A percentile compares a stretch with the other conserved stretches of the same genome.
Conservation (phyloP, 2,888 invertebrate species). For the Onchidella celtica region DNA sequence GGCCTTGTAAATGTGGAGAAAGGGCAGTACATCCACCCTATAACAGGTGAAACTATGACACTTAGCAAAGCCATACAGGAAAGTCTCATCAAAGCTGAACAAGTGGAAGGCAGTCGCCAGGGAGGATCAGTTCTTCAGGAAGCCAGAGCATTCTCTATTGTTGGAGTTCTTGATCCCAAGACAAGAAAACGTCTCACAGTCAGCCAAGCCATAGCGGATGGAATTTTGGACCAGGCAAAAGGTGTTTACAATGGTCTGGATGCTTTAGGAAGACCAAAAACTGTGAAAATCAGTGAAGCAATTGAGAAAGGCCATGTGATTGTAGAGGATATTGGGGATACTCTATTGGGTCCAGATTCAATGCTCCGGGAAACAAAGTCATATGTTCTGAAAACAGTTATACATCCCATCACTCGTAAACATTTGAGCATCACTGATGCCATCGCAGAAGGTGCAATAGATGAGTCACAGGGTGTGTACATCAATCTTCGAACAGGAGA, state of each 20-base stretch:
- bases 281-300: conserved; percentile 90
- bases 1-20: conserved; percentile 91
- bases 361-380: conserved; percentile 79
- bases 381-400: conserved; percentile 82
- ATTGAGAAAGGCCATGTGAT: conserved; percentile 88
- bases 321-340: conserved; percentile 89
- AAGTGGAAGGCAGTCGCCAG: conserved; percentile 88
- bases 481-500: conserved; percentile 89
- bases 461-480: conserved; percentile 84
- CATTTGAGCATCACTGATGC: conserved; percentile 93
- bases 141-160: conserved; percentile 89
- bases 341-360: conserved; percentile 93
- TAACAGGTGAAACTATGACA: conserved; percentile 88
- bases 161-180: conserved; percentile 92
- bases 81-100: conserved; percentile 89
- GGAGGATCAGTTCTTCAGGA: conserved; percentile 82
- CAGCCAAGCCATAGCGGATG: conserved; percentile 84
- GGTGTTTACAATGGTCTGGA: conserved; percentile 82
- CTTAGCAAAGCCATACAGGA: conserved; percentile 90
- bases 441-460: conserved; percentile 93
- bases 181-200: conserved; percentile 92
- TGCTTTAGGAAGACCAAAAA: conserved; percentile 83
- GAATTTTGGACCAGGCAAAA: conserved; percentile 84
- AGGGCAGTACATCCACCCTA: conserved; percentile 84
- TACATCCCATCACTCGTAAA: conserved; percentile 84